Evolutionary conservation across 1,140 invertebrate genomes (phyloP).

Genomic region (Leptinotarsa lineolata): DNA sequence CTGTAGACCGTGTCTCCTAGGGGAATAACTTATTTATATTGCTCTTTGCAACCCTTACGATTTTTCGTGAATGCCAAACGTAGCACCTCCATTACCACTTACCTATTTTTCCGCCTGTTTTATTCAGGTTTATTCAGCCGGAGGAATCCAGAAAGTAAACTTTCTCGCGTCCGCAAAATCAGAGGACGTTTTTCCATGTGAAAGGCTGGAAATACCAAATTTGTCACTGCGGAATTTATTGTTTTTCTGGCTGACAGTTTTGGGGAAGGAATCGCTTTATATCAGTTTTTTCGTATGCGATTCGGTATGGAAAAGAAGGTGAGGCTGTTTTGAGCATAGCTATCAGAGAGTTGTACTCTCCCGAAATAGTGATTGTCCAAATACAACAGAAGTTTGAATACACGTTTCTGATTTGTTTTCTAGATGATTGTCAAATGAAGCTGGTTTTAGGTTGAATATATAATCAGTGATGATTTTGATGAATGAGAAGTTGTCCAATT

Average conservation of each 20-base stretch:
- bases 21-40: conserved; percentile 30
- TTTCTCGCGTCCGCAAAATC: background rate
- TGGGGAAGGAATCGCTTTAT: background rate
- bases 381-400: too few relatives aligned
- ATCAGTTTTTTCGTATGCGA: background rate
- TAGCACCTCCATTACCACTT: conserved; percentile 3
- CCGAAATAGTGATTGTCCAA: too few relatives aligned
- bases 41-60: conserved; percentile 3
- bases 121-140: conserved; percentile 8
- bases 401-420: too few relatives aligned
- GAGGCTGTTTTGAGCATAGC: too few relatives aligned
- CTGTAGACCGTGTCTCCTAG: conserved; percentile 10
- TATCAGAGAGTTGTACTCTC: too few relatives aligned
- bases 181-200: background rate
- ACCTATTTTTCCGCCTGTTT: conserved; percentile 4
- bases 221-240: conserved; percentile 1
- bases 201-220: background rate
- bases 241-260: background rate
- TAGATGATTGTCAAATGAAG: too few relatives aligned
- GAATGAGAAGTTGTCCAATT: too few relatives aligned
- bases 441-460: too few relatives aligned
- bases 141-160: conserved; percentile 5
- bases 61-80: background rate
- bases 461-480: too few relatives aligned
- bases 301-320: too few relatives aligned